Percentiles rank a stretch among this genome's conserved stretches.
Conservation (phyloP, 35 echinoderm and acorn worm species). For the Apostichopus parvimensis region DNA sequence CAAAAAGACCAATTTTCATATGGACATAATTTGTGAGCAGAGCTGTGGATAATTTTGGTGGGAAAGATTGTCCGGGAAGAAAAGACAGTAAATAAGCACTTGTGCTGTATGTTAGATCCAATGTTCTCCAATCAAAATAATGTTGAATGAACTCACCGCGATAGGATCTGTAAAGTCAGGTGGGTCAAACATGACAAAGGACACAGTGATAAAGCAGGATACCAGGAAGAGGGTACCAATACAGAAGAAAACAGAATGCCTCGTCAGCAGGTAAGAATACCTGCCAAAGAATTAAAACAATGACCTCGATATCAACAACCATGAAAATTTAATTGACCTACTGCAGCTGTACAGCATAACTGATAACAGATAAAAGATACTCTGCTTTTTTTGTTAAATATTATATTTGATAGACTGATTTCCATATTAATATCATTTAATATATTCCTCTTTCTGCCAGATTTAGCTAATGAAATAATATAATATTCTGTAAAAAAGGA, state of each 20-base stretch:
- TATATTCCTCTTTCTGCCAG: too few species aligned
- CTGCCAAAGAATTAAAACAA: constrained; percentile 33
- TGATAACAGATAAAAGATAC: too few species aligned
- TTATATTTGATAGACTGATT: too few species aligned
- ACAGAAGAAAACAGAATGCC: constrained; percentile 70
- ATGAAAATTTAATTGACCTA: background rate
- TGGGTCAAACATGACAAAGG: constrained; percentile 68
- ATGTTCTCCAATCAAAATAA: background rate
- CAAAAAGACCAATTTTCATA: too few species aligned
- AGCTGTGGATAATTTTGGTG: too few species aligned
- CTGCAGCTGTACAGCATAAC: too few species aligned
- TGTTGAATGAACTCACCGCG: constrained; percentile 61
- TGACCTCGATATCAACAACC: background rate
- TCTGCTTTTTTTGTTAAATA: too few species aligned
- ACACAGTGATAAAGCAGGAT: constrained; percentile 55
- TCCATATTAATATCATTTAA: too few species aligned
- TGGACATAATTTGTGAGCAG: too few species aligned
- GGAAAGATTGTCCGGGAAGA: background rate
- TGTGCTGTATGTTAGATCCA: background rate
- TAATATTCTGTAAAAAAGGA: too few species aligned
- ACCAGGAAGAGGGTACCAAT: constrained; percentile 64
- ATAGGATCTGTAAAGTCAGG: constrained; percentile 84
- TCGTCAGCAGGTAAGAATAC: constrained; percentile 76
- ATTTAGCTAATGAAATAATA: too few species aligned
- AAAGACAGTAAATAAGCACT: background rate